A percentile compares a stretch with the other conserved stretches of the same genome.
Conservation (phyloP, 2,113 vertebrate genomes). For the Ailurus styani region DNA sequence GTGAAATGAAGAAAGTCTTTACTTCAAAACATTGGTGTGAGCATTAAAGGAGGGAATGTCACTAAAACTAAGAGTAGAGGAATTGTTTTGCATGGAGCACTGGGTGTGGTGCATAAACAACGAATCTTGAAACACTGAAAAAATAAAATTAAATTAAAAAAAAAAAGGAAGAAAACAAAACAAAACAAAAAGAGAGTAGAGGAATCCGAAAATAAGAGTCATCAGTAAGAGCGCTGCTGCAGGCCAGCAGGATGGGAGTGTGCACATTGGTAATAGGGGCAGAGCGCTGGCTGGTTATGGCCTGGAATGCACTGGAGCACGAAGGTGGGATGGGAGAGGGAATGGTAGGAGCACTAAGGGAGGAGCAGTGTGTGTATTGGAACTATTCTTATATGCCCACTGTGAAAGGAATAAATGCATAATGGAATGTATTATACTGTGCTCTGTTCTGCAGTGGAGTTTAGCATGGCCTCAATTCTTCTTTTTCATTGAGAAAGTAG, state of each 20-base stretch:
- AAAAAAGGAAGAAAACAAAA: too few species aligned
- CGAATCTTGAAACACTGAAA: too few species aligned
- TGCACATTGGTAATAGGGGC: background rate
- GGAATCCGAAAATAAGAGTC: background rate
- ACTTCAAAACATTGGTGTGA: background rate
- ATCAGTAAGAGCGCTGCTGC: background rate
- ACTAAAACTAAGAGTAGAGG: background rate
- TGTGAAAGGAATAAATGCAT: background rate
- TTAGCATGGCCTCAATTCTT: background rate
- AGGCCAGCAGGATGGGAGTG: rapidly evolving
- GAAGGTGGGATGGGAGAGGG: background rate
- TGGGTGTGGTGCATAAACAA: too few species aligned
- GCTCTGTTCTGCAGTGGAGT: background rate
- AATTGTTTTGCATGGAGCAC: too few species aligned
- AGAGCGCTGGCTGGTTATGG: background rate
- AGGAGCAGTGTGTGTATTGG: background rate
- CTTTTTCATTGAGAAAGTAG: constrained; percentile 8
- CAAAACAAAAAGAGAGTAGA: too few species aligned
- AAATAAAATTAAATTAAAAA: too few species aligned
- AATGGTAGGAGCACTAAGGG: background rate
- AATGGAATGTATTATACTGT: background rate
- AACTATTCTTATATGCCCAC: background rate
- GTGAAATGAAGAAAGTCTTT: background rate
- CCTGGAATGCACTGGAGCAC: background rate
- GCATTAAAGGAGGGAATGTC: background rate